Conservation (phyloP, 2,797 vertebrate species). For the Atherinosoma microstoma region DNA sequence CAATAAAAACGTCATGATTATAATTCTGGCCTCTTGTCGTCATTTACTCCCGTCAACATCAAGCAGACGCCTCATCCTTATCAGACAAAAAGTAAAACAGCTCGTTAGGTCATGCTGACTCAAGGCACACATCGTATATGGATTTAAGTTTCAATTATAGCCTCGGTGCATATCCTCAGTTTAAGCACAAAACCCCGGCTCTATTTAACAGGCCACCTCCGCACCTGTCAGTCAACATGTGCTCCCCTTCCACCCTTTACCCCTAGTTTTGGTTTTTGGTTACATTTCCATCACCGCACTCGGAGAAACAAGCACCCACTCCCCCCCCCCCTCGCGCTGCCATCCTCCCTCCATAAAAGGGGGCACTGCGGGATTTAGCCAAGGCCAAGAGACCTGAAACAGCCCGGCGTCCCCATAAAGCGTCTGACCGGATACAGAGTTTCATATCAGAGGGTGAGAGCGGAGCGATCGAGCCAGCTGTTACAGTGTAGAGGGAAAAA, state of each 20-base stretch:
- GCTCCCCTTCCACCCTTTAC: constrained; percentile 69
- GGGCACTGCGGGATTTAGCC: constrained; percentile 70
- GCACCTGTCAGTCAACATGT: constrained; percentile 81
- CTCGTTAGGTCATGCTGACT: constrained; percentile 45
- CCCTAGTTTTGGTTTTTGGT: constrained; percentile 77
- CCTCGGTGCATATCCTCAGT: constrained; percentile 49
- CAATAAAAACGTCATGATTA: constrained; percentile 63
- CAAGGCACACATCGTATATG: constrained; percentile 3
- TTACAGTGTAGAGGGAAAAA: constrained; percentile 47
- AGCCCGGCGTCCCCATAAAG: constrained; percentile 81
- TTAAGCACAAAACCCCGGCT: constrained; percentile 49
- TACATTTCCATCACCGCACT: constrained; percentile 74
- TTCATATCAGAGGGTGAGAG: constrained; percentile 75
- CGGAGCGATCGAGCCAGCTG: constrained; percentile 77
- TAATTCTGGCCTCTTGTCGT: constrained; percentile 32
- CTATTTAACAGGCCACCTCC: constrained; percentile 70
- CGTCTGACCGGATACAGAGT: constrained; percentile 75
- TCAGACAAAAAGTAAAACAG: background rate
- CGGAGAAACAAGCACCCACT: constrained; percentile 43
- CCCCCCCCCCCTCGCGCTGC: constrained; percentile 25
- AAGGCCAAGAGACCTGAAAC: constrained; percentile 70
- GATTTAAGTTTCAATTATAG: constrained; percentile 60
- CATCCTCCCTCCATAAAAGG: constrained; percentile 68
- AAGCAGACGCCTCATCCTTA: background rate
- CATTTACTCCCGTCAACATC: constrained; percentile 12